phyloP scores from a whole-genome alignment of 2,888 invertebrate species.

The Hoplodrina ambigua region DNA sequence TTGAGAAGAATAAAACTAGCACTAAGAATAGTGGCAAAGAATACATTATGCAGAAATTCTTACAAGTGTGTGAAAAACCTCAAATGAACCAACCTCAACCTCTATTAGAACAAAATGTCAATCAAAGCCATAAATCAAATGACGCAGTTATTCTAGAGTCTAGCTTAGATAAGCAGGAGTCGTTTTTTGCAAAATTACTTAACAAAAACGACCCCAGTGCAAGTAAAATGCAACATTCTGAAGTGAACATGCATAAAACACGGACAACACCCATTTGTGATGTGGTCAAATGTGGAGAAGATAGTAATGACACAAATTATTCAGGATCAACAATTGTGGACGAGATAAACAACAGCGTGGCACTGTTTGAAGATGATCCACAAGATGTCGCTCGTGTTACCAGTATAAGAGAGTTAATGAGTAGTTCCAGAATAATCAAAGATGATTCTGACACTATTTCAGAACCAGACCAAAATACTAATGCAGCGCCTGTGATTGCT shows the following conservation, averaged over 20 bases:
- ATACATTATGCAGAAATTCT: slow-evolving; percentile 77
- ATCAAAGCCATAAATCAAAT: slow-evolving; percentile 9
- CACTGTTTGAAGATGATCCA: slow-evolving; percentile 84
- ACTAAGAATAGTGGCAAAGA: slow-evolving; percentile 73
- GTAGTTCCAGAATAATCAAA: slow-evolving; percentile 65
- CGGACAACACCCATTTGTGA: slow-evolving; percentile 75
- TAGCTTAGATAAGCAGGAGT: slow-evolving; percentile 82
- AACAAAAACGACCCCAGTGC: slow-evolving; percentile 57
- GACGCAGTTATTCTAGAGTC: slow-evolving; percentile 67
- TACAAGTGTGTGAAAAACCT: slow-evolving; percentile 64
- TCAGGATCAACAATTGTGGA: slow-evolving; percentile 86
- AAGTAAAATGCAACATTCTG: slow-evolving; percentile 35
- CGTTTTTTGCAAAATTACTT: slow-evolving; percentile 86
- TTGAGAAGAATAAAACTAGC: slow-evolving; percentile 28
- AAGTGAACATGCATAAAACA: slow-evolving; percentile 39
- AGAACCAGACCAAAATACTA: slow-evolving; percentile 50
- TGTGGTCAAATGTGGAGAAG: slow-evolving; percentile 76
- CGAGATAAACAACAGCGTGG: slow-evolving; percentile 87
- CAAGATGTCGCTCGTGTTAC: slow-evolving; percentile 76
- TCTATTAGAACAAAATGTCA: slow-evolving; percentile 2
- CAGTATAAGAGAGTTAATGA: slow-evolving; percentile 79
- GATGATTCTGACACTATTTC: slow-evolving; percentile 48
- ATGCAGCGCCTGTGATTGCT: slow-evolving; percentile 19
- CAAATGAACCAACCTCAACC: slow-evolving; percentile 4
- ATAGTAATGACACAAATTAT: slow-evolving; percentile 83